phyloP scores from a whole-genome alignment of 64 coral and sea anemone species.

The Porites lutea region DNA sequence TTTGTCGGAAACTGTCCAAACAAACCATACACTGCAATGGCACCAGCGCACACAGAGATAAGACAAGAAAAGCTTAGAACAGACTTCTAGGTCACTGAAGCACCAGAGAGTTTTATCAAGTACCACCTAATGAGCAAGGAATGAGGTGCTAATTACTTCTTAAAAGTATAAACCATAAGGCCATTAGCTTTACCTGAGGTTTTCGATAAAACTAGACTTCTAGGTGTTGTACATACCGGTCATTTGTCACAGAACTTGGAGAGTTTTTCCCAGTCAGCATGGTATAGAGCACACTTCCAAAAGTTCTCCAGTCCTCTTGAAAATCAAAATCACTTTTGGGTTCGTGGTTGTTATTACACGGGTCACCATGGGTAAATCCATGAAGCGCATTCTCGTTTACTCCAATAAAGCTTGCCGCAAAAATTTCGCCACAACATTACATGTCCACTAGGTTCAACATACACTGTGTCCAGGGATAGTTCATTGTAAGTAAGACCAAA shows the following conservation, averaged over 20 bases:
- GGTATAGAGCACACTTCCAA: conserved; percentile 54
- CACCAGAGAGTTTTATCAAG: not conserved
- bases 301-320: conserved; percentile 62
- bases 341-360: conserved; percentile 69
- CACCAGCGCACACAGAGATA: not conserved
- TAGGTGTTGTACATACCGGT: conserved; percentile 9
- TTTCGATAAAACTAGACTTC: not conserved
- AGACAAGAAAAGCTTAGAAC: not conserved
- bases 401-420: conserved; percentile 92
- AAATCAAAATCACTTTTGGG: conserved; percentile 31
- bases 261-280: conserved; percentile 62
- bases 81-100: not conserved
- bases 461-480: conserved; percentile 70
- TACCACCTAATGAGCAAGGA: not conserved
- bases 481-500: conserved; percentile 74
- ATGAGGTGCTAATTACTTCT: not conserved
- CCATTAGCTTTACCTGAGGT: not conserved
- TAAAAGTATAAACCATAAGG: not conserved
- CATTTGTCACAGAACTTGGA: not conserved
- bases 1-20: not conserved
- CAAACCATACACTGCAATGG: not conserved
- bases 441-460: conserved; percentile 73
- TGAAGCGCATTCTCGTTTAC: conserved; percentile 63
- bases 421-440: conserved; percentile 82
- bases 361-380: conserved; percentile 49